phyloP scores from a whole-genome alignment of 2,113 vertebrate species.

The Potamarius usumacintae region DNA sequence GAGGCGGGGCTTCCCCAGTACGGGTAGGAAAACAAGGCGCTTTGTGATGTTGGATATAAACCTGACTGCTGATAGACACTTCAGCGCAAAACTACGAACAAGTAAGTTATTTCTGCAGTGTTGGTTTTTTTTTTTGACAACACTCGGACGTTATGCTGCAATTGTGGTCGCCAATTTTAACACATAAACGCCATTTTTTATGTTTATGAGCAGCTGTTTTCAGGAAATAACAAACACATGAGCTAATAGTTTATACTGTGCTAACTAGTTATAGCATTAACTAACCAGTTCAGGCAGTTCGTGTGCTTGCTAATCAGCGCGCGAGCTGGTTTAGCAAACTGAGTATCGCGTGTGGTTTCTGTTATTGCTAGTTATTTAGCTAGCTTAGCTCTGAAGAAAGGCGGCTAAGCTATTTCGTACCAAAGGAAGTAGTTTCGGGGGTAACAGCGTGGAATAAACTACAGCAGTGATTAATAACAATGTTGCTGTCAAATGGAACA shows the following conservation, averaged over 20 bases:
- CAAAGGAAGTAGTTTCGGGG: background rate
- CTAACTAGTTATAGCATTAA: background rate
- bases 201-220: background rate
- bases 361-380: slow-evolving; percentile 23
- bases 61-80: slow-evolving; percentile 50
- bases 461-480: background rate
- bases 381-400: slow-evolving; percentile 5
- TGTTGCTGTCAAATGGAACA: background rate
- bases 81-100: slow-evolving; percentile 48
- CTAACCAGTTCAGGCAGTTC: background rate
- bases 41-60: slow-evolving; percentile 40
- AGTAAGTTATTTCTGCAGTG: slow-evolving; percentile 52
- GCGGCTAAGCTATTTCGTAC: background rate
- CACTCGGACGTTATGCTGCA: background rate
- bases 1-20: background rate
- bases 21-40: slow-evolving; percentile 14
- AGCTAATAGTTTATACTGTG: background rate
- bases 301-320: background rate
- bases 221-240: slow-evolving; percentile 1
- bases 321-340: background rate
- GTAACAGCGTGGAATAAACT: background rate
- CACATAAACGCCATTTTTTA: background rate
- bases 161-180: background rate
- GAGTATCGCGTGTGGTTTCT: background rate
- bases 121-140: background rate